These are phyloP conservation scores for Tiliacea aurago DNA, from an alignment of 2,888 invertebrate genomes.

Conservation along the genomic window DNA sequence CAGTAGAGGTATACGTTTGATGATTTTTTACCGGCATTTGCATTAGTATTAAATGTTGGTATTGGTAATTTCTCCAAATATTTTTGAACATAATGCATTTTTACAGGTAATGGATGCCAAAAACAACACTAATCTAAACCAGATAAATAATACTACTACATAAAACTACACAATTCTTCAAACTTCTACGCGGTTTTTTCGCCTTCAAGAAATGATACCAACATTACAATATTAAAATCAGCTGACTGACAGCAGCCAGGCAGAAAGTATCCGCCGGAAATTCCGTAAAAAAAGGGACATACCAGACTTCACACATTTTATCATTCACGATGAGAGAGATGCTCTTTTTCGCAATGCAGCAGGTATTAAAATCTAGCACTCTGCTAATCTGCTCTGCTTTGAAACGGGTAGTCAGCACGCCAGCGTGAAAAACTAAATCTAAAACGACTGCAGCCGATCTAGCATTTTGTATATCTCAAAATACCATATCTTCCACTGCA, in stretches of 20 bases:
- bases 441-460: too few species aligned
- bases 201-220: constrained; percentile 74
- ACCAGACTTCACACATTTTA: too few species aligned
- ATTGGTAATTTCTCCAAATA: constrained; percentile 83
- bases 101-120: constrained; percentile 53
- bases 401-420: too few species aligned
- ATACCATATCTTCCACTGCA: not conserved
- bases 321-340: too few species aligned
- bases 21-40: constrained; percentile 79
- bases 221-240: constrained; percentile 82
- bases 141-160: constrained; percentile 59
- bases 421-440: too few species aligned
- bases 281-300: not conserved
- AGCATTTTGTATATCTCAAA: not conserved
- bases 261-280: constrained; percentile 29
- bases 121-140: constrained; percentile 54
- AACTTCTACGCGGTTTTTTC: constrained; percentile 79
- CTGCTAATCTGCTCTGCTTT: not conserved
- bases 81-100: constrained; percentile 87
- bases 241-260: constrained; percentile 76
- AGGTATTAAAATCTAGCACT: not conserved
- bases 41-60: constrained; percentile 72
- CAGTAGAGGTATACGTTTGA: constrained; percentile 91
- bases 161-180: constrained; percentile 66
- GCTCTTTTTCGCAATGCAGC: not conserved